phyloP scores from a whole-genome alignment of 2,113 vertebrate genomes.

The Mesembrinibis cayennensis region DNA sequence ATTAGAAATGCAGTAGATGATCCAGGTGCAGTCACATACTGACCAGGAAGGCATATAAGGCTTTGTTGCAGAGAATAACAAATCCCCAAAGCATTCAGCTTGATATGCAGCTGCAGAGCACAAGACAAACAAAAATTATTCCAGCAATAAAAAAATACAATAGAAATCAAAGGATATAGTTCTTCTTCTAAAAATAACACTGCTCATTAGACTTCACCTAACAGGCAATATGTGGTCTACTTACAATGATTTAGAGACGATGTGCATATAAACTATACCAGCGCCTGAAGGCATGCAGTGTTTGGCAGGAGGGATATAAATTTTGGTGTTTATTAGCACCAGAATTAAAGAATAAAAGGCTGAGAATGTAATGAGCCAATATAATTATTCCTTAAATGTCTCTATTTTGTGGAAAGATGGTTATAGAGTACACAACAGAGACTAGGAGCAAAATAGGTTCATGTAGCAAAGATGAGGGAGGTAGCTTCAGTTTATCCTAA shows the following conservation, averaged over 20 bases:
- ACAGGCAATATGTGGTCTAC: neutral
- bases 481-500: neutral
- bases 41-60: slow-evolving; percentile 59
- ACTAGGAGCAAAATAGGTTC: neutral
- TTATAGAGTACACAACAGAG: neutral
- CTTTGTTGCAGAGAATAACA: slow-evolving; percentile 64
- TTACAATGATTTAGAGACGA: neutral
- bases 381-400: neutral
- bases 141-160: slow-evolving; percentile 59
- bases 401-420: neutral
- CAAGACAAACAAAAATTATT: slow-evolving; percentile 67
- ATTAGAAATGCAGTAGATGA: slow-evolving; percentile 45
- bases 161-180: slow-evolving; percentile 68
- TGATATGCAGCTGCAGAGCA: slow-evolving; percentile 65
- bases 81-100: slow-evolving; percentile 55
- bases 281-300: neutral
- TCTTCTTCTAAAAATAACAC: slow-evolving; percentile 64
- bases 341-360: slow-evolving; percentile 19
- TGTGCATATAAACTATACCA: slow-evolving; percentile 11
- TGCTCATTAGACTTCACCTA: slow-evolving; percentile 60
- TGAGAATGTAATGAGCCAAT: neutral
- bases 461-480: neutral
- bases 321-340: slow-evolving; percentile 16
- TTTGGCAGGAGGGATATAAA: slow-evolving; percentile 7
- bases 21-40: slow-evolving; percentile 65